Percentiles rank a stretch among this genome's conserved stretches.
These are phyloP conservation scores for Anniella stebbinsi DNA, from an alignment of 2,797 vertebrate species.

Conservation along the genomic window DNA sequence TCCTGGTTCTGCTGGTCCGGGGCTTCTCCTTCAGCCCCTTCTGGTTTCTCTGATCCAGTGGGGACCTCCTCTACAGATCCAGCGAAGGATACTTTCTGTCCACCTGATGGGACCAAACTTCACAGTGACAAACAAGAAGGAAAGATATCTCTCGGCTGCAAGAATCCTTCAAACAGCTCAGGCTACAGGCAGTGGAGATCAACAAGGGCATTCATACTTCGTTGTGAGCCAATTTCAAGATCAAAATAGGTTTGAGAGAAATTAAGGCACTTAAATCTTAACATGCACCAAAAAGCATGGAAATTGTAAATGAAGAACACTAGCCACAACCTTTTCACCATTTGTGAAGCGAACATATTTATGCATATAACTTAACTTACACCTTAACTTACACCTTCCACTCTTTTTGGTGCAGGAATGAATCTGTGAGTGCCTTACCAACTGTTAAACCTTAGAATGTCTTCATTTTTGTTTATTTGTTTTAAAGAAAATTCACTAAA, in stretches of 20 bases:
- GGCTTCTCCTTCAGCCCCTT: constrained; percentile 67
- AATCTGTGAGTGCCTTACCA: neutral
- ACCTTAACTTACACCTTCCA: neutral
- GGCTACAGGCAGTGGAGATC: neutral
- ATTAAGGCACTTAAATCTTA: neutral
- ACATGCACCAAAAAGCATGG: neutral
- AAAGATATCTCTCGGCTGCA: neutral
- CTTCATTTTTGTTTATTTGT: neutral
- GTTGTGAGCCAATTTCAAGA: neutral
- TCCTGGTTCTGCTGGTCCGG: constrained; percentile 45
- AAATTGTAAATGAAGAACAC: neutral
- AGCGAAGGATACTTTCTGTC: constrained; percentile 76
- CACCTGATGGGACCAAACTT: constrained; percentile 46
- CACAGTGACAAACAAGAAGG: neutral
- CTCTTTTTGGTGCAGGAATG: neutral
- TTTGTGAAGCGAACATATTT: neutral
- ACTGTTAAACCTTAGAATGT: neutral
- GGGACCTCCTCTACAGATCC: constrained; percentile 76
- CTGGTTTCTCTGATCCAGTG: constrained; percentile 75
- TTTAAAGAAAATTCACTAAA: neutral
- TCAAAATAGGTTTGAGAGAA: neutral
- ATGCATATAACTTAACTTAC: no score
- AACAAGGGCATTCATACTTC: neutral
- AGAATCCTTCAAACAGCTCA: neutral
- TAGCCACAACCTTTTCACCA: neutral